Evolutionary conservation across 2,888 invertebrate species (phyloP), one percentile per base, ranked within the genome.

Genomic region (Arrhopalites spinosus): DNA sequence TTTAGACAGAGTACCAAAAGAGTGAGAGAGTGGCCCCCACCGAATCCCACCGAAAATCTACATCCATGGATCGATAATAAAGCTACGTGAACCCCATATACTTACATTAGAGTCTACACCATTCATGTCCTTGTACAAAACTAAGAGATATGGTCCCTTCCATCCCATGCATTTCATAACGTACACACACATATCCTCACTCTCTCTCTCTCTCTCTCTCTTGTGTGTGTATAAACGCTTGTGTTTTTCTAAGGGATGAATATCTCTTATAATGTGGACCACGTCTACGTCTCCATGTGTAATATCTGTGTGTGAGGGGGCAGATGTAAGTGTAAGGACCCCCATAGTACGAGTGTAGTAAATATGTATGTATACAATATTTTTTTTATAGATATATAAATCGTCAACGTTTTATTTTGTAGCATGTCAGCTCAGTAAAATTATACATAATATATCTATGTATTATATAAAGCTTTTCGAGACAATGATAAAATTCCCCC

Each of bases 21-120:
- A n/a, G n/a, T n/a, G n/a, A n/a, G n/a, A n/a, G n/a, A n/a, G n/a
- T n/a, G n/a, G n/a, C 15, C 23, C 15, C 23, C 59, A 5, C 23
- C 25, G 25, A 23, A 25, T 59, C 8, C 25, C 2, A 23, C 59
- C 59, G 59, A 23, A 36, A 36, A 25, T 27, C 23, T 11, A 59
- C 53, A 56, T 56, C 59, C 59, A 25, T 25, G 25, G 25, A 59
- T 59, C 59, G 59, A 59, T 59, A 59, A 59, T 59, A 59, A 59
- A 59, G 59, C 59, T 15, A 23, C 25, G 27, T 59, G 59, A 27
- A 59, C 25, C 36, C 13, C 59, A 25, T 59, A 25, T 25, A 59
- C 25, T 23, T 25, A 7, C 23, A 20, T 23, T 59, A 59, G 23
- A 59, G 20, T 25, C 20, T 59, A 23, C 59, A 59, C 59, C 20